A percentile compares a stretch with the other conserved stretches of the same genome.
Conservation (phyloP, 1,140 invertebrate genomes). For the Cotesia vestalis region DNA sequence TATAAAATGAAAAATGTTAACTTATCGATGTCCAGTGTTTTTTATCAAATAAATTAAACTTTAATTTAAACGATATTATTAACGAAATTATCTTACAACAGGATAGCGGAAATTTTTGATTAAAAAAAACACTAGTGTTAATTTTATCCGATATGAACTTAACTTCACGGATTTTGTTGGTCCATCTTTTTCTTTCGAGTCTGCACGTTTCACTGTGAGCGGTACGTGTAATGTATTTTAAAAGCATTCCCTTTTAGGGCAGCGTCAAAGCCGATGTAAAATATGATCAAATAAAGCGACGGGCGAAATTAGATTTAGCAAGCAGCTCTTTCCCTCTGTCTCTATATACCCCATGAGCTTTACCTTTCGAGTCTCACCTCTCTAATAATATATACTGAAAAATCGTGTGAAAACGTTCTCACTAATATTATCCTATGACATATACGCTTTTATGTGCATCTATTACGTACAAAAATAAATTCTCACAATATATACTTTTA, state of each 20-base stretch:
- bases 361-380: conserved; percentile 1
- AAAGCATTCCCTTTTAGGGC: conserved; percentile 54
- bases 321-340: conserved; percentile 50
- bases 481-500: no score
- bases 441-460: conserved; percentile 15
- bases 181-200: not conserved
- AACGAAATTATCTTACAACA: no score
- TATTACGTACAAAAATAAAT: no score
- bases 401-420: conserved; percentile 49
- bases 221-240: conserved; percentile 56
- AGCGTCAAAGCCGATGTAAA: conserved; percentile 58
- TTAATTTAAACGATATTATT: no score
- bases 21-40: no score
- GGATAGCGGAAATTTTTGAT: no score
- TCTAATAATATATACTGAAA: conserved; percentile 32
- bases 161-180: conserved; percentile 5
- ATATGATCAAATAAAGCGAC: conserved; percentile 58
- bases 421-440: conserved; percentile 1
- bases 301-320: conserved; percentile 53
- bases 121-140: not conserved
- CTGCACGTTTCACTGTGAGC: not conserved
- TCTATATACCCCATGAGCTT: conserved; percentile 36
- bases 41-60: no score
- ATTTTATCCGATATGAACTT: not conserved
- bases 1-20: no score